Base-by-base conservation (phyloP, 2,113 vertebrate species). In the Gymnocephalus cernua region DNA sequence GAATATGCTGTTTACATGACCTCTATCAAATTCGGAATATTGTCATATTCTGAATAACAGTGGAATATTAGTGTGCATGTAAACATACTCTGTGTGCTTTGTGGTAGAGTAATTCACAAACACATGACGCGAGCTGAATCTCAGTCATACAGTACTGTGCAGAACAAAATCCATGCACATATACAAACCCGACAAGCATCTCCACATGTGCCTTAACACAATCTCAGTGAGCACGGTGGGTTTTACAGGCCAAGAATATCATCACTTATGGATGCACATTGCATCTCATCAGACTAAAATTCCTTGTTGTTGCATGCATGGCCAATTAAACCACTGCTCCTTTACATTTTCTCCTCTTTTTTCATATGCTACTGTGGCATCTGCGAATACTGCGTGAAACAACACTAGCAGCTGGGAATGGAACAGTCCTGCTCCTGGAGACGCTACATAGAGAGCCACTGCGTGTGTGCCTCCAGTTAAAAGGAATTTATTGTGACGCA, bases 221-320 rank as follows among this genome's bases (percentile, higher is more conserved):
- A 6, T 35, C 56, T 50, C 54, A 44, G 32, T 41, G 92, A 94
- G 83, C 77, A 47, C 74, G 71, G 91, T 90, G 78, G 51, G 83
- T 74, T 85, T 77, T 92, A 82, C 61, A 92, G 83, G 51, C 70
- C 62, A 67, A 45, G 45, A 80, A 63, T 84, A 85, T 71, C 83
- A 89, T 91, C 88, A 88, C 81, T 91, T 93, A 89, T 50, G 82
- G 83, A 94, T 90, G 85, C 81, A 77, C 73, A 80, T 77, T 86
- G 86, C 79, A 87, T 72, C 82, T 72, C 85, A 69, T 90, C 86
- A 58, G 84, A 91, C 79, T 92, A 89, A 89, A 93, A 86, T 82
- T 71, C 50, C 0, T 0, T 78, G 69, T 59, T 8, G 67, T 79
- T 89, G 56, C n/a, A 90, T 89, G 56, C 23, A 91, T 59, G 81